phyloP scores from a whole-genome alignment of 2,797 vertebrate species.

The Acanthornis magna region DNA sequence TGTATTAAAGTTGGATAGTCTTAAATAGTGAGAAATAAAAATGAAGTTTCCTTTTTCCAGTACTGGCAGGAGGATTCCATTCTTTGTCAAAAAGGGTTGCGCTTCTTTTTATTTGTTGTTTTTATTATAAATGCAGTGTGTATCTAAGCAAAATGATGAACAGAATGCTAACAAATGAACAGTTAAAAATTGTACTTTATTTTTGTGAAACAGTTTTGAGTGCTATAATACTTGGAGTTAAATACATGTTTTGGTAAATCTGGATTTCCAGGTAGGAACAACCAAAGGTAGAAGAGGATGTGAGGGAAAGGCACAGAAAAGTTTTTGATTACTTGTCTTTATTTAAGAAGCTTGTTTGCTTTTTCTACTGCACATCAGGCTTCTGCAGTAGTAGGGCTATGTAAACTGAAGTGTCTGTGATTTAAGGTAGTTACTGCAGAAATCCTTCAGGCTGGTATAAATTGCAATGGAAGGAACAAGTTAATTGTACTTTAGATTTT shows the following conservation, averaged over 20 bases:
- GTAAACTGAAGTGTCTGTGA: neutral
- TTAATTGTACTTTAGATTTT: neutral
- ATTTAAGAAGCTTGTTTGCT: neutral
- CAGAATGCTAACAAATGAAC: neutral
- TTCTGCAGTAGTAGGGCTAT: neutral
- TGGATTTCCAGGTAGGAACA: neutral
- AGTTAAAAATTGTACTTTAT: neutral
- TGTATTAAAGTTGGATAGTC: neutral
- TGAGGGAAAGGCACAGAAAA: neutral
- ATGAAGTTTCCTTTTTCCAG: neutral
- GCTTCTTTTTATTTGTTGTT: neutral
- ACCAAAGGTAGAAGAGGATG: neutral
- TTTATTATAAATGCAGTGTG: neutral
- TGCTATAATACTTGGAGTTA: neutral
- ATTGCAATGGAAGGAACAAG: neutral
- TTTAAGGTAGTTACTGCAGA: neutral
- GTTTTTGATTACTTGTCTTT: neutral
- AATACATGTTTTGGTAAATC: neutral
- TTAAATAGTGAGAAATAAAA: neutral
- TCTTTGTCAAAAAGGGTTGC: neutral
- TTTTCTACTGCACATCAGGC: neutral
- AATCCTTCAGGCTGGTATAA: neutral
- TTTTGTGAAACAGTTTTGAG: neutral
- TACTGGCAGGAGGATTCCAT: neutral
- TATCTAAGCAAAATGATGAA: neutral